Base-by-base conservation (phyloP, 2,113 vertebrate species). In the Catagonus wagneri region DNA sequence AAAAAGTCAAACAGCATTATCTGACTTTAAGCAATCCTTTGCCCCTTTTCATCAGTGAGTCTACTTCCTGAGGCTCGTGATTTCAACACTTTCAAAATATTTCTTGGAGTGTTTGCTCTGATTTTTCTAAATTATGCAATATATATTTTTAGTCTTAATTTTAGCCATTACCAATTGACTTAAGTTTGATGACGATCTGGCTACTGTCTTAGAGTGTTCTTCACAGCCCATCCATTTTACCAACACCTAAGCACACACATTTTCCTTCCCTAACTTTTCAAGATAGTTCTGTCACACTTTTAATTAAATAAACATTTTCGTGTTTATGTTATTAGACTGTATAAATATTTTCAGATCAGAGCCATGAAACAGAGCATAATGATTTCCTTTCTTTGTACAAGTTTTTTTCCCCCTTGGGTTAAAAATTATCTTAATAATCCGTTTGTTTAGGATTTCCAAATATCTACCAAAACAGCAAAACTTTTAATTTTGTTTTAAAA, bases 261-360 rank as follows among this genome's bases (percentile, higher is more conserved):
- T 93, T 91, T 79, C 32, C n/a, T 86, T 60, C 36, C 39, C 20
- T 92, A 89, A 89, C 8, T 92, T 96, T 83, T 65, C 75, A 92
- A 66, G 52, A 86, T 63, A 56, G n/a, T 74, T 93, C 44, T 76
- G 74, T n/a, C 63, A 44, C 7, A 72, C 34, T 72, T 89, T 65
- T 90, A 71, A 80, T 88, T 75, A 89, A 92, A 69, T 94, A 56
- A 92, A 79, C 5, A 27, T 80, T 84, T 94, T 88, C 76, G 16
- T 83, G 39, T 80, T 92, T 89, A 52, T 68, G 63, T 68, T 79
- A 87, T 75, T 80, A 96, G 80, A 61, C 44, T 83, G 78, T 87
- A 23, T 79, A 94, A 97, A 76, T 95, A 92, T 97, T 90, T 97
- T 92, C 63, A 93, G n/a, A 95, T 20, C 39, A 92, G 44, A 96